These are phyloP conservation scores for Catharus bicknelli DNA, from an alignment of 2,113 vertebrate genomes.

Conservation along the genomic window DNA sequence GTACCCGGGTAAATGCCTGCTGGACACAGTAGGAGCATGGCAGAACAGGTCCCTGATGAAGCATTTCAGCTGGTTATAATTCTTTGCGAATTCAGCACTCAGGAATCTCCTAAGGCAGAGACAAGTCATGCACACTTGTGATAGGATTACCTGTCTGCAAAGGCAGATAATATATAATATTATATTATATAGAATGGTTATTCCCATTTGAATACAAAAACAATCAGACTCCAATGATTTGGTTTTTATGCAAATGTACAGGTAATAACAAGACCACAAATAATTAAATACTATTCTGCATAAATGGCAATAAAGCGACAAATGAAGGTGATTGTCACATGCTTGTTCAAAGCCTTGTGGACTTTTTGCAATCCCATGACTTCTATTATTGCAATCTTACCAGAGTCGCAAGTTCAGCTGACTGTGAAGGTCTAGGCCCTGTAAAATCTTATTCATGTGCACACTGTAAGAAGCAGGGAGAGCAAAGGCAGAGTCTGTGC, in stretches of 20 bases:
- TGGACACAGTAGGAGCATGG: not conserved
- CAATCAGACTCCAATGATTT: not conserved
- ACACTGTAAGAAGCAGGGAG: accelerated
- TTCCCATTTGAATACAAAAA: not conserved
- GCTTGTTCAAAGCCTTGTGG: not conserved
- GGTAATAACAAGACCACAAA: not conserved
- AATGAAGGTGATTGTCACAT: not conserved
- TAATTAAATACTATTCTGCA: not conserved
- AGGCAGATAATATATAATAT: not conserved
- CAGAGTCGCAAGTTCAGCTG: not conserved
- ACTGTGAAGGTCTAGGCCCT: not conserved
- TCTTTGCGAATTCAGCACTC: not conserved
- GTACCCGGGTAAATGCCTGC: not conserved
- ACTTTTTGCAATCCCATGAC: not conserved
- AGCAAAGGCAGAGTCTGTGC: accelerated
- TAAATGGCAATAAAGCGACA: not conserved
- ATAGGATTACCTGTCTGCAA: not conserved
- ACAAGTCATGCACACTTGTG: accelerated
- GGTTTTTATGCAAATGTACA: not conserved
- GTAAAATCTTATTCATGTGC: accelerated
- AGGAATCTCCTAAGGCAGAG: not conserved
- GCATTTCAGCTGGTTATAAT: not conserved
- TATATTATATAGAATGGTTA: not conserved
- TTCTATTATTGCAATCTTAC: not conserved
- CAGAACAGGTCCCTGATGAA: not conserved